Percentiles rank a stretch among this genome's conserved stretches.
phyloP scores from a whole-genome alignment of 2,797 vertebrate genomes.

The Betta splendens region DNA sequence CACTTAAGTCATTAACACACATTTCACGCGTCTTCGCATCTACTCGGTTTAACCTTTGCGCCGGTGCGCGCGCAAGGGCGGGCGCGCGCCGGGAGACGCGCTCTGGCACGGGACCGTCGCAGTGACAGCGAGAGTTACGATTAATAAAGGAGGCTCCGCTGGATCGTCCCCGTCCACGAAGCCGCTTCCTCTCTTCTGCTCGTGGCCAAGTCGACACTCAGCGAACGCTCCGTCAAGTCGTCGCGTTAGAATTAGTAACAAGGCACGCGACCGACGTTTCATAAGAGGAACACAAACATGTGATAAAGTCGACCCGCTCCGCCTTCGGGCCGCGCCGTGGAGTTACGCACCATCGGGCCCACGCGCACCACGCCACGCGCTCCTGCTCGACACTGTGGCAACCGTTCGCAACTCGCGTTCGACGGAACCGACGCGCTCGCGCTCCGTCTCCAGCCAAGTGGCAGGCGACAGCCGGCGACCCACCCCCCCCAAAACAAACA shows the following conservation, averaged over 20 bases:
- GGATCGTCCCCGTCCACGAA: background rate
- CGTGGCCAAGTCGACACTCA: background rate
- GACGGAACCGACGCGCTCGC: background rate
- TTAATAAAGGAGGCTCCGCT: background rate
- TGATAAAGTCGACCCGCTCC: too few species aligned
- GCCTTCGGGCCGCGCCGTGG: too few species aligned
- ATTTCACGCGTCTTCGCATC: too few species aligned
- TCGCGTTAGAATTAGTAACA: background rate
- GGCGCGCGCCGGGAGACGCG: constrained; percentile 11
- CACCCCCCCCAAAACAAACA: too few species aligned
- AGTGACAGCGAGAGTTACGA: constrained; percentile 17
- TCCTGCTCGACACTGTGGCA: too few species aligned
- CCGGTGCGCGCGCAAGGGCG: background rate
- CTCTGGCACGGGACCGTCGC: constrained; percentile 1
- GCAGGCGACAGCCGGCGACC: background rate
- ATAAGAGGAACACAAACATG: too few species aligned
- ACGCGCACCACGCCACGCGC: too few species aligned
- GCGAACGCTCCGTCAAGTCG: background rate
- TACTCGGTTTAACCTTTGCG: background rate
- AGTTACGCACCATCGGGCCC: too few species aligned
- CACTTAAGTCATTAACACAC: too few species aligned
- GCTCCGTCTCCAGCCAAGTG: constrained; percentile 1
- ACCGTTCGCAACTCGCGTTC: too few species aligned
- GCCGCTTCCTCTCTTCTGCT: background rate
- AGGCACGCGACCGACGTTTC: too few species aligned